Conservation (phyloP, 2,113 vertebrate genomes). For the Amblyornis subalaris region DNA sequence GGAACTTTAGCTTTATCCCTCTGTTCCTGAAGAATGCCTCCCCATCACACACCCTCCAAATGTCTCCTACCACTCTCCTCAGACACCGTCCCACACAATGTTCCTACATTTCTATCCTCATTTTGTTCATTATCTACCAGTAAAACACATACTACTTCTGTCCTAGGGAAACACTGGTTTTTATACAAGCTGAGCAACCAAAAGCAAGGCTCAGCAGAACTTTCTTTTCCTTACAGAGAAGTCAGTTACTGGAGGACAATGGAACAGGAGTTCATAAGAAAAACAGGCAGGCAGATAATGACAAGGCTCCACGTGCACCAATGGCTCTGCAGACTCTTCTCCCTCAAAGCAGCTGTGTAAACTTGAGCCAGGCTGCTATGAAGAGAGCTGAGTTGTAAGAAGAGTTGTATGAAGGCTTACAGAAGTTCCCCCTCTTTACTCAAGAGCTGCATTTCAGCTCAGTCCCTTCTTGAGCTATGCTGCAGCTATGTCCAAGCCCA, state of each 20-base stretch:
- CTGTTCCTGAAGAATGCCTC: background rate
- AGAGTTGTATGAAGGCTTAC: background rate
- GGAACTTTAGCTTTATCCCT: background rate
- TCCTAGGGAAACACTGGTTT: background rate
- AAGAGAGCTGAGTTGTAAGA: background rate
- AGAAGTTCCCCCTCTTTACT: background rate
- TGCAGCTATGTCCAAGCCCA: background rate
- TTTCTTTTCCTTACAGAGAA: background rate
- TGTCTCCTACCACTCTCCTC: background rate
- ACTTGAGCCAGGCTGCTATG: background rate
- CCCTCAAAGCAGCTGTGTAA: rapidly evolving
- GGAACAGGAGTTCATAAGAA: background rate
- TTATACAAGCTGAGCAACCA: background rate
- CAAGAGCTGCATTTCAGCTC: background rate
- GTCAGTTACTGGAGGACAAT: background rate
- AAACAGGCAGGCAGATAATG: background rate
- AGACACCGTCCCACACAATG: background rate
- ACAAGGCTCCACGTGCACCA: background rate
- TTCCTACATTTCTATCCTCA: background rate
- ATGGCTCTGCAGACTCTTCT: background rate
- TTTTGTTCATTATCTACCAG: background rate
- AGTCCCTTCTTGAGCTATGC: background rate
- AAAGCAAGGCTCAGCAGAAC: background rate
- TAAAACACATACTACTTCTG: background rate
- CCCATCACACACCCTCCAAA: background rate